Evolutionary conservation across 2,888 invertebrate genomes (phyloP), one percentile per base, ranked within the genome.

Genomic region (Macrophya annulata): DNA sequence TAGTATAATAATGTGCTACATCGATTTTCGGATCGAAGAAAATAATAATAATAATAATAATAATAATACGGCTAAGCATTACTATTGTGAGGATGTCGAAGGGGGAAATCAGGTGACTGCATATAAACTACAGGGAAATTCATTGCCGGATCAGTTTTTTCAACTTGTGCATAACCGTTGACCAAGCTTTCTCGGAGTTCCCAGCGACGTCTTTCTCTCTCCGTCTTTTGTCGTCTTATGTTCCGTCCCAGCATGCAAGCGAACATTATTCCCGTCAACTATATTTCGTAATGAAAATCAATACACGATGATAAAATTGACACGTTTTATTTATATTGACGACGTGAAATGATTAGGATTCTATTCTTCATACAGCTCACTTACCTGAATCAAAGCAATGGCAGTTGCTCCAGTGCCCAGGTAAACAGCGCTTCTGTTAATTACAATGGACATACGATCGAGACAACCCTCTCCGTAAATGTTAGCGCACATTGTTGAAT

Each of bases 241-340:
- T 98, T 96, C 91, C 97, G 96, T 86, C 98, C 98, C 93, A 99
- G 94, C 94, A 98, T 97, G 93, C 97, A 97, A 1, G 99, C 97
- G 92, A 98, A 98, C 87, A 98, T 95, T 81, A 98, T 97, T 88
- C 98, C 98, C 90, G 98, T 95, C 72, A 98, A 94, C 97, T 97
- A 94, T 81, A 95, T 21, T 43, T 48, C 5, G 15, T 4, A 37
- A 79, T 55, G 8, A 55, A 55, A n/a, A 79, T 95, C 87, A 86
- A 88, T 87, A 86, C 3, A 88, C 85, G 71, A 21, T 59, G 21
- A 43, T 31, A 3, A 25, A 21, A 15, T 25, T 79, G 6, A 71
- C 21, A 74, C n/a, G 51, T 79, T 62, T 8, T 31, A 15, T 31
- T 31, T 40, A 59, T 40, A 21, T 9, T 15, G 0, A 45, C 15